These are phyloP conservation scores for Hipposideros larvatus DNA, from an alignment of 2,797 vertebrate genomes.

Conservation along the genomic window DNA sequence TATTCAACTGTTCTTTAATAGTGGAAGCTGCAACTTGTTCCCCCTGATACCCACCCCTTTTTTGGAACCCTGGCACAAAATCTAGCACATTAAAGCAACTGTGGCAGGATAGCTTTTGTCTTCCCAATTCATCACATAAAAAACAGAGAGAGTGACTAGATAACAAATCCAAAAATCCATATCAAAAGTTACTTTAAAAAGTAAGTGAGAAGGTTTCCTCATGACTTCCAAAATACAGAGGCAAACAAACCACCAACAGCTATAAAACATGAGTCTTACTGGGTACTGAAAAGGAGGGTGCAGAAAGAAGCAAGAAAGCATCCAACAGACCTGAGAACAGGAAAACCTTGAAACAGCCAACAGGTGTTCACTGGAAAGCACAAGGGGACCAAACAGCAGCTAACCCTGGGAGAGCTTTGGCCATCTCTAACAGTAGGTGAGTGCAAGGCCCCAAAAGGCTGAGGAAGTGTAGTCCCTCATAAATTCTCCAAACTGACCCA, in stretches of 20 bases:
- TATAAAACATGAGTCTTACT: not conserved
- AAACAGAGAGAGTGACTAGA: too few species aligned
- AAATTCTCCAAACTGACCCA: not conserved
- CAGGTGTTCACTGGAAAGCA: not conserved
- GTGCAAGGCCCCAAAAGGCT: too few species aligned
- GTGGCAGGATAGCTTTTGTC: not conserved
- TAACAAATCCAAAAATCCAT: not conserved
- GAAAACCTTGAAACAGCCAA: not conserved
- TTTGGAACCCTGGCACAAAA: not conserved
- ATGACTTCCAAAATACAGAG: not conserved
- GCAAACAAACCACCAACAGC: not conserved
- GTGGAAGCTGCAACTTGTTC: not conserved
- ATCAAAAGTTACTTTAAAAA: not conserved
- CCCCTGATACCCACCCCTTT: not conserved
- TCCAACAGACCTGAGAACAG: not conserved
- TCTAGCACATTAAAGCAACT: not conserved
- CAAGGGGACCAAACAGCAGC: not conserved
- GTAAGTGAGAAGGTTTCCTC: not conserved
- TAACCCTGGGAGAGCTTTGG: not conserved
- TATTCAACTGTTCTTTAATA: not conserved
- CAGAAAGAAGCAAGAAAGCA: not conserved
- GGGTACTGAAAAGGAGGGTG: not conserved
- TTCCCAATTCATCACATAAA: too few species aligned
- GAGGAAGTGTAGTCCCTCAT: too few species aligned
- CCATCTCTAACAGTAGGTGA: not conserved